phyloP scores from a whole-genome alignment of 1,140 invertebrate genomes.

The Rhyzopertha dominica region DNA sequence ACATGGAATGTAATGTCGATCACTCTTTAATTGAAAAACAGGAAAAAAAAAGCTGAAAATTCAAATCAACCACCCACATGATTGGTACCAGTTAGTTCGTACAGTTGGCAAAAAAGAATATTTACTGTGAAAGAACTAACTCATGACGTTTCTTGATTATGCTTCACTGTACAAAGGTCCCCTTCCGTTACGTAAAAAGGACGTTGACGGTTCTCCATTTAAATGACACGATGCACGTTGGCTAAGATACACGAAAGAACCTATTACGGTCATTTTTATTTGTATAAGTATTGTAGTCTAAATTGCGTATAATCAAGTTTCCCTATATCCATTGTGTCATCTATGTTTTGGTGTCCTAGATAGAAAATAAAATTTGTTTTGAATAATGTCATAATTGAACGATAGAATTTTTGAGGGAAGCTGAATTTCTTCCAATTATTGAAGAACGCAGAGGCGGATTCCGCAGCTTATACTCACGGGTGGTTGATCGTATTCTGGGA shows the following conservation, averaged over 20 bases:
- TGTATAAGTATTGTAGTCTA: no score
- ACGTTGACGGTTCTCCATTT: not conserved
- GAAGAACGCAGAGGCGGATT: no score
- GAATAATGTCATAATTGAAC: no score
- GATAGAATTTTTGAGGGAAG: no score
- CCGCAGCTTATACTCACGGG: no score
- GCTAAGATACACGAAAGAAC: constrained; percentile 3
- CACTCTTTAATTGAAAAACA: constrained; percentile 21
- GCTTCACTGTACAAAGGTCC: constrained; percentile 4
- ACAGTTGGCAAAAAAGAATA: not conserved
- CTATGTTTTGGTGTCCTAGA: no score
- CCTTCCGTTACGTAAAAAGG: constrained; percentile 6
- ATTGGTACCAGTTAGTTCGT: constrained; percentile 9
- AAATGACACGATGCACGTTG: not conserved
- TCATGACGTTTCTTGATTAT: constrained; percentile 6
- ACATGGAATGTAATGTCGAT: constrained; percentile 36
- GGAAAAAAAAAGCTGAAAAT: constrained; percentile 6
- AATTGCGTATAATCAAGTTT: no score
- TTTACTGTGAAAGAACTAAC: constrained; percentile 10
- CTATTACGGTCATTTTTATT: no score
- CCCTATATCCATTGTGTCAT: no score
- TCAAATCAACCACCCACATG: constrained; percentile 4
- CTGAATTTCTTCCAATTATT: no score
- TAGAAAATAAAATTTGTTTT: no score
- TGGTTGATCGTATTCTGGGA: no score